Evolutionary conservation across 2,113 vertebrate genomes (phyloP).

Genomic region (Phainopepla nitens): DNA sequence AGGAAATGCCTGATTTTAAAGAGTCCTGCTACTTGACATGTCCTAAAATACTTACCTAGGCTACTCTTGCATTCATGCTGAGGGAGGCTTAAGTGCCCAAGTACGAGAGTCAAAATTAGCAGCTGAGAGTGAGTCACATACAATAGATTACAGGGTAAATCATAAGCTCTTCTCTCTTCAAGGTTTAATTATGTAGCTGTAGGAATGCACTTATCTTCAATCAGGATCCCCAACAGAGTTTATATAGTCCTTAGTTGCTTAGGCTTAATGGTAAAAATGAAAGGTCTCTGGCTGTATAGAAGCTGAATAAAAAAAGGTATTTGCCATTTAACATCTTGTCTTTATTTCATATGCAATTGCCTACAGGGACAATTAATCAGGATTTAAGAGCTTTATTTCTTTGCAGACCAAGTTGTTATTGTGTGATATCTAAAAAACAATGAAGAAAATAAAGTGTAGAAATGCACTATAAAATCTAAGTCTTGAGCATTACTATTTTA

Average conservation of each 20-base stretch:
- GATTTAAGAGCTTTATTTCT: neutral
- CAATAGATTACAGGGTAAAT: neutral
- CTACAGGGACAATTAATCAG: constrained; percentile 5
- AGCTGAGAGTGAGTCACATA: neutral
- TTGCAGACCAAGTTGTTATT: neutral
- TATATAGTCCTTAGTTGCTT: neutral
- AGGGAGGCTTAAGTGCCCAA: neutral
- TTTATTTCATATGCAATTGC: neutral
- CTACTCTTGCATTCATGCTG: neutral
- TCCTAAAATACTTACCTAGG: neutral
- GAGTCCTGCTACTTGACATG: neutral
- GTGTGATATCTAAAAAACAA: neutral
- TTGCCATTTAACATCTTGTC: neutral
- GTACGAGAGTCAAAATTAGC: neutral
- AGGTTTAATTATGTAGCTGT: neutral
- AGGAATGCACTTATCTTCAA: neutral
- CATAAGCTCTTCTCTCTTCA: neutral
- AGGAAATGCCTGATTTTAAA: neutral
- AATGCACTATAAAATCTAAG: neutral
- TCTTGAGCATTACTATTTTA: neutral
- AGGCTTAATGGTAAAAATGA: neutral
- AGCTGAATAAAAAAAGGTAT: neutral
- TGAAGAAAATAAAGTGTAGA: neutral
- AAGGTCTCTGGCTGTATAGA: neutral
- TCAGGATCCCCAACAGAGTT: neutral